phyloP scores from a whole-genome alignment of 2,113 vertebrate genomes.

The Myiagra hebetior region DNA sequence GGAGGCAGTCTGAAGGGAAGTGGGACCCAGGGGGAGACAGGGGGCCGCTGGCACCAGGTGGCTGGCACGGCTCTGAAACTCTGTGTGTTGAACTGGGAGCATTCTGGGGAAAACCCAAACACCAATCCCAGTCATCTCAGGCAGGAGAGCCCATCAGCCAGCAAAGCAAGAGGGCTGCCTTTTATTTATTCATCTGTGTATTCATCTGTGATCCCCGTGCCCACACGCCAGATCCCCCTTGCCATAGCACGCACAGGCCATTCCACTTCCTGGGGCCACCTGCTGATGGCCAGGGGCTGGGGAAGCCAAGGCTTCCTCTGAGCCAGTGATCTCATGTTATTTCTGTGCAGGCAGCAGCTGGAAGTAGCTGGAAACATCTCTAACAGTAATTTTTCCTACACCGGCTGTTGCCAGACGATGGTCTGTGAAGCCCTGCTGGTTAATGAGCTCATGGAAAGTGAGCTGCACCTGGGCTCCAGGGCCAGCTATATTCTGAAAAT shows the following conservation, averaged over 20 bases:
- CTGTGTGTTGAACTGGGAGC: not conserved
- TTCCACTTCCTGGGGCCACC: not conserved
- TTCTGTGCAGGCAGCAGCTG: constrained; percentile 46
- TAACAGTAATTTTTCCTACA: constrained; percentile 38
- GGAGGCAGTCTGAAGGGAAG: not conserved
- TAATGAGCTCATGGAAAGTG: constrained; percentile 27
- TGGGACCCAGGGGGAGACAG: accelerated
- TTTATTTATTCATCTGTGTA: constrained; percentile 9
- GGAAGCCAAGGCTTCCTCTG: constrained; percentile 30
- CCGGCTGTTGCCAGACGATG: not conserved
- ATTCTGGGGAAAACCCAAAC: constrained; percentile 25
- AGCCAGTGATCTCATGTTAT: constrained; percentile 28
- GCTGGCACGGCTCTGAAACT: constrained; percentile 21
- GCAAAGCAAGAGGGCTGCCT: not conserved
- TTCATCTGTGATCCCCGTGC: not conserved
- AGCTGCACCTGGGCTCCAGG: not conserved
- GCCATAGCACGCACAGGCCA: not conserved
- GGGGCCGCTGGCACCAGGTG: not conserved
- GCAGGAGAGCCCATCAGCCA: not conserved
- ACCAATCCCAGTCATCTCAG: not conserved
- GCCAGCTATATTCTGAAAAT: not conserved
- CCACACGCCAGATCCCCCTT: not conserved
- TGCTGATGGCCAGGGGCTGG: constrained; percentile 22
- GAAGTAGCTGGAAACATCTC: constrained; percentile 54
- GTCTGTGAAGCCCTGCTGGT: constrained; percentile 3